A percentile compares a stretch with the other conserved stretches of the same genome.
phyloP scores from a whole-genome alignment of 1,140 invertebrate genomes.

The Drosophila setifemur region DNA sequence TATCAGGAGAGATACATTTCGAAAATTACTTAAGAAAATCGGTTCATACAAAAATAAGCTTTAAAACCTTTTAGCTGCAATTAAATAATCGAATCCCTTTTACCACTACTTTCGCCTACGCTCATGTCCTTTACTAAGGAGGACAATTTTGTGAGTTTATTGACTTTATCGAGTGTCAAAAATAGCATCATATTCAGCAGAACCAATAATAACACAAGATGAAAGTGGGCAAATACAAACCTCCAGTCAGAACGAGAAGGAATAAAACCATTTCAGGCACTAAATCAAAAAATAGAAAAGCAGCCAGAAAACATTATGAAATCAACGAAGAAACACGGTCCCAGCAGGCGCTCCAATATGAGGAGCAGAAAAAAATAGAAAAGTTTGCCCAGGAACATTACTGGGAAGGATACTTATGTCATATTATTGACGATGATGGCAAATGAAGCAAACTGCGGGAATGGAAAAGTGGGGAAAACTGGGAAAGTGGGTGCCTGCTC shows the following conservation, averaged over 20 bases:
- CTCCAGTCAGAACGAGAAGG: background rate
- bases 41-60: too few species aligned
- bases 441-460: conserved; percentile 44
- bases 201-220: conserved; percentile 39
- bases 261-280: conserved; percentile 40
- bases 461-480: background rate
- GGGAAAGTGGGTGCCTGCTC: background rate
- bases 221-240: conserved; percentile 5
- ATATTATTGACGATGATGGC: conserved; percentile 68
- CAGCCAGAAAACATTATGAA: conserved; percentile 58
- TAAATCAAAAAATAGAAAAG: conserved; percentile 57
- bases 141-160: conserved; percentile 42
- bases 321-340: conserved; percentile 30
- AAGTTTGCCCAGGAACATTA: conserved; percentile 25
- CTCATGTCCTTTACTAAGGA: background rate
- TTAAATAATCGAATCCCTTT: background rate
- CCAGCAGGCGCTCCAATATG: conserved; percentile 1
- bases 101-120: background rate
- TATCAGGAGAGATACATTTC: background rate
- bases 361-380: conserved; percentile 10
- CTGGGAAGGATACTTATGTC: conserved; percentile 49
- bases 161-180: conserved; percentile 69
- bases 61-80: background rate
- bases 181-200: conserved; percentile 60
- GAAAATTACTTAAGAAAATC: too few species aligned